A percentile compares a stretch with the other conserved stretches of the same genome.
phyloP scores from a whole-genome alignment of 2,888 invertebrate species.

The Peribatodes rhomboidaria region DNA sequence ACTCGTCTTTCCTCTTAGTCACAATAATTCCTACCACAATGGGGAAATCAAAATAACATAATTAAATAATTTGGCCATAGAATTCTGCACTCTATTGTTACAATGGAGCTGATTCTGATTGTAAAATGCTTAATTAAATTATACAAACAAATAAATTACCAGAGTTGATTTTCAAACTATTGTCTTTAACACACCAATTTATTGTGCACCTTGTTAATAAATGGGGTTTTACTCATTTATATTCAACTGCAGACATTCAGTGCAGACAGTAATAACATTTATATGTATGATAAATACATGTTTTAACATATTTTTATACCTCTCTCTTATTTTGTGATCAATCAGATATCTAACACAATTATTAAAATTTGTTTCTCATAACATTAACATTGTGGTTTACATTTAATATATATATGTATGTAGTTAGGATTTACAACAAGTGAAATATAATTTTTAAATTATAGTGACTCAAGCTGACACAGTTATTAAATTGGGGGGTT shows the following conservation, averaged over 20 bases:
- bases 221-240: neutral
- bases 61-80: neutral
- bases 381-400: constrained; percentile 28
- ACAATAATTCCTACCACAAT: constrained; percentile 19
- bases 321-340: constrained; percentile 13
- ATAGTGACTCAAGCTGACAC: neutral
- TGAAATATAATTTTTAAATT: neutral
- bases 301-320: constrained; percentile 8
- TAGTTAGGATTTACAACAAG: constrained; percentile 9
- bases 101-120: neutral
- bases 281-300: constrained; percentile 7
- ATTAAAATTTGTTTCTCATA: constrained; percentile 23
- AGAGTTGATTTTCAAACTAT: neutral
- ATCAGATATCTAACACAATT: constrained; percentile 20
- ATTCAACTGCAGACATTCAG: neutral
- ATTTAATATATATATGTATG: constrained; percentile 28
- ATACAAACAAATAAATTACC: neutral
- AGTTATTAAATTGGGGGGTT: too few species aligned
- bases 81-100: neutral
- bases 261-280: neutral
- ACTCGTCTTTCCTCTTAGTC: constrained; percentile 24
- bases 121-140: neutral
- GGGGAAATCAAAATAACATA: neutral
- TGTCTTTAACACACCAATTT: neutral
- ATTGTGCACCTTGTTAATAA: neutral